phyloP scores from a whole-genome alignment of 2,888 invertebrate genomes.

The Bellardia pandia region DNA sequence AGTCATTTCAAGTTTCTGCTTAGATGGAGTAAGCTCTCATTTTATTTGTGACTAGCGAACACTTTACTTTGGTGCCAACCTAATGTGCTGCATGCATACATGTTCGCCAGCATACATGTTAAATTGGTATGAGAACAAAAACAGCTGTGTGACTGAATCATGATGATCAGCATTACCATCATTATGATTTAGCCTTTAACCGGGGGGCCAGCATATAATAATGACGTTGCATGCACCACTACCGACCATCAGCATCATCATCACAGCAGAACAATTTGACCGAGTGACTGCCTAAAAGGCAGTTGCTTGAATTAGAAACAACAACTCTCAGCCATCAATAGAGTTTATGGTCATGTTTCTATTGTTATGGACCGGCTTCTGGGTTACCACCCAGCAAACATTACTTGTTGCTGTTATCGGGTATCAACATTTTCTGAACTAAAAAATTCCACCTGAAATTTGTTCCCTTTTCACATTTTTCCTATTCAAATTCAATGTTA shows the following conservation, averaged over 20 bases:
- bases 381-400: background rate
- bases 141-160: conserved; percentile 47
- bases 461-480: no score
- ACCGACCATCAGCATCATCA: conserved; percentile 5
- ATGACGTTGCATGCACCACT: conserved; percentile 38
- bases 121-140: conserved; percentile 39
- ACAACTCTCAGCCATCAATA: conserved; percentile 39
- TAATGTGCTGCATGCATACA: background rate
- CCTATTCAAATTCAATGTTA: no score
- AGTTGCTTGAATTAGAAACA: conserved; percentile 34
- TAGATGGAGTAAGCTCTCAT: no score
- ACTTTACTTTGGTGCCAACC: no score
- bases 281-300: conserved; percentile 47
- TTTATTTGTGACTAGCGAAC: no score
- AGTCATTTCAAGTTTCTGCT: no score
- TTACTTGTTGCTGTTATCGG: no score
- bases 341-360: conserved; percentile 54
- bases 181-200: conserved; percentile 25
- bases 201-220: background rate
- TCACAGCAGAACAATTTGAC: conserved; percentile 41
- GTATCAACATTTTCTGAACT: no score
- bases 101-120: background rate
- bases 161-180: conserved; percentile 15
- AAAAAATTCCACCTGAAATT: no score
- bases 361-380: conserved; percentile 12